phyloP scores from a whole-genome alignment of 1,140 invertebrate genomes.

The Lepidurus arcticus region DNA sequence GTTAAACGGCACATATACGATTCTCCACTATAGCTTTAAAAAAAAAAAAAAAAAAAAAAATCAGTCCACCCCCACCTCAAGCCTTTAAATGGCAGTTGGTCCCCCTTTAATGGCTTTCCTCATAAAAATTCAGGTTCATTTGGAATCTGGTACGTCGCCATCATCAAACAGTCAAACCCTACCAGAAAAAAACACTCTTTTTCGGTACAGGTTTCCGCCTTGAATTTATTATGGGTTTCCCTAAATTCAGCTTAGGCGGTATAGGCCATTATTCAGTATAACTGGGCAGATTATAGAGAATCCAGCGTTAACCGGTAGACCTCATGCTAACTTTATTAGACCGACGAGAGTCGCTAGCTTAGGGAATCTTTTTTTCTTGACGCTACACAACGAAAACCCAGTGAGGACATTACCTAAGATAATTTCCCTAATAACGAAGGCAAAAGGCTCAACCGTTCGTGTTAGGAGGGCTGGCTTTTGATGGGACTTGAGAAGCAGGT shows the following conservation, averaged over 20 bases:
- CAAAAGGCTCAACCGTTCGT: not conserved
- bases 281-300: not conserved
- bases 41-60: not conserved
- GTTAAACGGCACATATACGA: not conserved
- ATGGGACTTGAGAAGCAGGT: not conserved
- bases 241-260: not conserved
- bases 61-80: not conserved
- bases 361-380: too few species aligned
- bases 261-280: not conserved
- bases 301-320: not conserved
- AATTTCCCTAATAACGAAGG: too few species aligned
- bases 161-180: constrained; percentile 6
- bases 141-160: constrained; percentile 4
- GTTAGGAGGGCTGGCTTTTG: not conserved
- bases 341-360: too few species aligned
- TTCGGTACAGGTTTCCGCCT: not conserved
- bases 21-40: not conserved
- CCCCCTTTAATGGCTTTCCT: not conserved
- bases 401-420: too few species aligned
- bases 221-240: not conserved
- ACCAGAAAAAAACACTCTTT: not conserved
- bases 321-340: not conserved
- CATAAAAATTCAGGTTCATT: constrained; percentile 8
- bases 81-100: not conserved
- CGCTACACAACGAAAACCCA: too few species aligned